Base-by-base conservation (phyloP, 2,888 invertebrate species). In the Dorcus hopei region DNA sequence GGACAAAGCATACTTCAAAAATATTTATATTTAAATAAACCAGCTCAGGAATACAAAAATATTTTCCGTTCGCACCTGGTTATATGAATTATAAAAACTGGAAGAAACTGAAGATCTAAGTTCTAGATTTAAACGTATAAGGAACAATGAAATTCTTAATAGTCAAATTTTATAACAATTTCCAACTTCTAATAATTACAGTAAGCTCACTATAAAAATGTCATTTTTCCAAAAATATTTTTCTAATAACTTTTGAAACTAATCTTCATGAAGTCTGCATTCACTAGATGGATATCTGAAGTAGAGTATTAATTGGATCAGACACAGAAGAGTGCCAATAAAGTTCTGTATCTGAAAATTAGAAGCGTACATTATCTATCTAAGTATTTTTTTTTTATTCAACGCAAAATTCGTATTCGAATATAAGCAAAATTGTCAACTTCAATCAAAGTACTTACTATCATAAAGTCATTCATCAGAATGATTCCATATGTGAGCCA, bases 401-500 rank as follows among this genome's bases (percentile, higher is more conserved):
- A 49, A 38, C 16, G 50, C 9, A 2, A 9, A 68, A 3, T 14
- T 9, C 1, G 4, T 16, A 41, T 23, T 26, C 38, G n/a, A 7
- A 50, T 42, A 45, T 38, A 33, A 51, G 48, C 16, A 33, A 33
- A 6, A 6, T 6, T 19, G 19, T 19, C 19, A 3, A 7, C 26
- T 33, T 1, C 42, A 48, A 26, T n/a, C 19, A 48, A n/a, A 11
- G 6, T 19, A 84, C 86, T 84, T 75, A 93, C 92, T 70, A 90
- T 82, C 70, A 94, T 83, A 77, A 92, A 93, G 58, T 80, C 74
- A 75, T 94, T 92, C 63, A 85, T 79, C 57, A 93, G 82, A 45
- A 91, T 85, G 65, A 89, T 80, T 9, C 93, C 94, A 75, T 95
- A 95, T 0, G 90, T 71, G 52, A 90, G 80, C 95, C 94, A 95